Evolutionary conservation across 2,113 vertebrate genomes (phyloP).

Genomic region (Bubo scandiacus): DNA sequence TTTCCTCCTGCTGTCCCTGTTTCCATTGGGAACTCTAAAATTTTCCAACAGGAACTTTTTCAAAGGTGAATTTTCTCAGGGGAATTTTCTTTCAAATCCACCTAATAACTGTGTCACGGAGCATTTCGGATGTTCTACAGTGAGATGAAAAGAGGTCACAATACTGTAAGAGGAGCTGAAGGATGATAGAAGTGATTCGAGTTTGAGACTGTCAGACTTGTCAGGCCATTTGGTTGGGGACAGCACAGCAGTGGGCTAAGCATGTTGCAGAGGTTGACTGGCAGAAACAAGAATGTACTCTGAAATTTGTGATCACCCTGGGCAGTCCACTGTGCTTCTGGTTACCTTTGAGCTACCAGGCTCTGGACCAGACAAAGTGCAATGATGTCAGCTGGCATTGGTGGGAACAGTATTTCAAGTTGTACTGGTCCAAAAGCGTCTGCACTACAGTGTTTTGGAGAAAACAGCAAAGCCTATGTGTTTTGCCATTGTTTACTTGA

Average conservation of each 20-base stretch:
- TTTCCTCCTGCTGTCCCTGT: neutral
- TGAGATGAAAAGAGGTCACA: neutral
- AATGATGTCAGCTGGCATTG: neutral
- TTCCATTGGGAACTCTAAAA: neutral
- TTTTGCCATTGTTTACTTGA: neutral
- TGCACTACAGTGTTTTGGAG: neutral
- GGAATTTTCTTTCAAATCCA: neutral
- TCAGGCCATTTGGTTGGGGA: neutral
- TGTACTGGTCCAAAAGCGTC: neutral
- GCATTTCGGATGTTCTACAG: neutral
- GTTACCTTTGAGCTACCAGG: neutral
- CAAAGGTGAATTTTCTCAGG: neutral
- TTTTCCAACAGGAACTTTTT: neutral
- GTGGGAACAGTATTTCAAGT: neutral
- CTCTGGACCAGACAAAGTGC: neutral
- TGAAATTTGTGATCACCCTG: neutral
- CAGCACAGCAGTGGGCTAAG: neutral
- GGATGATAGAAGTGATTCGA: neutral
- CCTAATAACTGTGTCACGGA: neutral
- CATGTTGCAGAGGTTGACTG: rapidly evolving
- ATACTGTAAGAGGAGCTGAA: neutral
- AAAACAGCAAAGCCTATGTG: neutral
- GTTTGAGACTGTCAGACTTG: neutral
- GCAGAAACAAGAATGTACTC: neutral
- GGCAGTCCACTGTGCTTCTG: neutral